Evolutionary conservation across 2,797 vertebrate species (phyloP), one percentile per base, ranked within the genome.

Genomic region (Alectoris magna): DNA sequence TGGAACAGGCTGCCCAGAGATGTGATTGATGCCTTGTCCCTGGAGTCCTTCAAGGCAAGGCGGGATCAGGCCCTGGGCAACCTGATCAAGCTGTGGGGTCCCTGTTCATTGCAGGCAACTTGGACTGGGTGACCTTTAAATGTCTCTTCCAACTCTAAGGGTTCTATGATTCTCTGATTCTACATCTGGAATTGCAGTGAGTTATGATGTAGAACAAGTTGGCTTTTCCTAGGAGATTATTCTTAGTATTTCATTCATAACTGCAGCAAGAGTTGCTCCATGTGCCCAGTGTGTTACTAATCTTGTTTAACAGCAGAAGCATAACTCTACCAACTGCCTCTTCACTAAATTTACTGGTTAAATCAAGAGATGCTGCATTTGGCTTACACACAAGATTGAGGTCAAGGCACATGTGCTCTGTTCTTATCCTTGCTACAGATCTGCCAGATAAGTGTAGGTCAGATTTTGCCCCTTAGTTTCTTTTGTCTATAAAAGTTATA

Each of bases 401-500:
- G 86, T 90, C 85, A 94, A 93, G 88, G 56, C 23, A 44, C 9
- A 11, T 46, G 34, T 71, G 55, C 43, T 66, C 66, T 83, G 5
- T 70, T 95, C 67, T 88, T 36, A 55, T 81, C 22, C 27, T 48
- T 92, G 66, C 44, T 49, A 62, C 41, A 66, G 80, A 80, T 84
- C 41, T 91, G 60, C 41, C 74, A 55, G 19, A 46, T 82, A 88
- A 93, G 41, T 5, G 6, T 72, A 59, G 73, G 66, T 80, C 67
- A 91, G 66, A 48, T 29, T 88, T 77, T 90, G 46, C 46, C 58
- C 78, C 88, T 94, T 80, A 74, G 43, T 80, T 83, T 86, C 72
- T 90, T 90, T 95, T 63, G 46, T 75, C 84, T 71, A 36, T 87
- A 80, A 90, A 96, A 80, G 58, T 74, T 84, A 63, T 29, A 56